Base-by-base conservation (phyloP, 2,797 vertebrate species). In the Macropodus opercularis region DNA sequence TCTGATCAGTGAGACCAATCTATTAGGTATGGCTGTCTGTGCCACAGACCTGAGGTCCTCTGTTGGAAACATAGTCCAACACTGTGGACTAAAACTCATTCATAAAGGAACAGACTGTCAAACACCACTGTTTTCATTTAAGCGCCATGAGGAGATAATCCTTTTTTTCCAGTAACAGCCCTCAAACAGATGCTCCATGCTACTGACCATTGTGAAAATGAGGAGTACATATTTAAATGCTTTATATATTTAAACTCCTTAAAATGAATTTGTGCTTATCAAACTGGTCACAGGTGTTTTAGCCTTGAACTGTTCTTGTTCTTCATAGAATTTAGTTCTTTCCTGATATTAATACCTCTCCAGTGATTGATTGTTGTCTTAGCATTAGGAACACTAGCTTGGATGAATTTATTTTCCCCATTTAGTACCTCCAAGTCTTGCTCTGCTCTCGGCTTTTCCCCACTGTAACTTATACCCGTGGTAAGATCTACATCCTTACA, bases 401-500 rank as follows among this genome's bases (percentile, higher is more conserved):
- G 7, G 53, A 69, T 29, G 51, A 6, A 60, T 75, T 72, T 65
- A 46, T 74, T 63, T 67, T 69, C 75, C 65, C 78, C 57, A 75
- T 81, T 79, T 59, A 46, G 62, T 19, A 53, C 59, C 63, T 64
- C 77, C 48, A 51, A 72, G 43, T 52, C 39, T 52, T 60, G 40
- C 61, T 70, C 72, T 72, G 72, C 78, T 60, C 72, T 77, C 63
- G 67, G 84, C 77, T 84, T 72, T 76, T 77, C 56, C 65, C 58
- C 49, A 19, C 66, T 90, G 91, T 91, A 91, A 91, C 79, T 83
- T 91, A 92, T 90, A 91, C 90, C 90, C 88, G 90, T 92, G 91
- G 91, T 89, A 92, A 92, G 86, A 79, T 78, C 75, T 50, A 65
- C 59, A 39, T 81, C 66, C 75, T 73, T 77, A 80, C 85, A 84